Conservation (phyloP, 2,113 vertebrate genomes). For the Lagopus muta region DNA sequence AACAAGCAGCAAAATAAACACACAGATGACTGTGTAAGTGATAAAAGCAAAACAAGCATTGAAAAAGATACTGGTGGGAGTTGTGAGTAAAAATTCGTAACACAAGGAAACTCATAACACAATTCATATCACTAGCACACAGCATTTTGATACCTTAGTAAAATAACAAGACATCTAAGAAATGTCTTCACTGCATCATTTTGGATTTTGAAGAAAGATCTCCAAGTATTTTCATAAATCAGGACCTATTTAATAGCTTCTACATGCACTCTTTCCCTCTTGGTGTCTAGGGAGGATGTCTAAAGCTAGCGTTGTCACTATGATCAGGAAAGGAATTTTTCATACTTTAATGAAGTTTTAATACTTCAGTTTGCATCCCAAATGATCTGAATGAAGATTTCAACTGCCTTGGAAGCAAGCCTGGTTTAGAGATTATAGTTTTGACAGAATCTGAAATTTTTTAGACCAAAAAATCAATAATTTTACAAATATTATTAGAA, state of each 20-base stretch:
- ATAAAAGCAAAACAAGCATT: neutral
- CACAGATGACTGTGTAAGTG: neutral
- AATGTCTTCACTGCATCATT: neutral
- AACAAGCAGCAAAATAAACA: neutral
- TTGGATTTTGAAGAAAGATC: neutral
- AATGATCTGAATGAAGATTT: neutral
- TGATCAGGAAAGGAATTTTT: neutral
- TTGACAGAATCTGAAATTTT: neutral
- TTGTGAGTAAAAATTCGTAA: neutral
- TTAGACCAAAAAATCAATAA: neutral
- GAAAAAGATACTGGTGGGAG: neutral
- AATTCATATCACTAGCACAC: neutral
- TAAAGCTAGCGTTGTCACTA: neutral
- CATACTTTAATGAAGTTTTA: neutral
- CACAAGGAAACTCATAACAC: neutral
- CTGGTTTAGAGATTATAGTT: neutral
- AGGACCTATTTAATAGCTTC: neutral
- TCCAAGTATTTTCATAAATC: neutral
- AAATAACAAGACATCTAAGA: neutral
- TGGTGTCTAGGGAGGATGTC: neutral
- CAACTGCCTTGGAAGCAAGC: neutral
- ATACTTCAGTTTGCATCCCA: neutral
- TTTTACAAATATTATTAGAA: neutral
- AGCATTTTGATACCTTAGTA: neutral
- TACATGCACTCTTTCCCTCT: neutral